Conservation (phyloP, 2,797 vertebrate species). For the Chanos chanos region DNA sequence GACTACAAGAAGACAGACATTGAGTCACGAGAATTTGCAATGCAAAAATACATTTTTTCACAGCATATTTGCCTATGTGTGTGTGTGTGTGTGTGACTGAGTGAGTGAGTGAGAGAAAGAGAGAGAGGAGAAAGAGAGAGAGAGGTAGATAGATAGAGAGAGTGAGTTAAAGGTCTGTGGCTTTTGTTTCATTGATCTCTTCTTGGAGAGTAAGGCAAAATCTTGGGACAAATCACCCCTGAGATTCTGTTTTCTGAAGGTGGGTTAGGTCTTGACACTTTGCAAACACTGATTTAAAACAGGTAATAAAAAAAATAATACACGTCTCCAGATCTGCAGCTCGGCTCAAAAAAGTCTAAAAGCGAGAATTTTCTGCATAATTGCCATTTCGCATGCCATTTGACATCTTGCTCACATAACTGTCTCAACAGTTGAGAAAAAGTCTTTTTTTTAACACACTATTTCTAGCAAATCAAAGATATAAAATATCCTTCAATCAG, state of each 20-base stretch:
- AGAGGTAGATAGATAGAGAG: background rate
- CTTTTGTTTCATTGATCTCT: background rate
- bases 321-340: background rate
- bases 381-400: background rate
- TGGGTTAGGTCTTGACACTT: constrained; percentile 11
- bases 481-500: too few species aligned
- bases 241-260: background rate
- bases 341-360: constrained; percentile 15
- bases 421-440: background rate
- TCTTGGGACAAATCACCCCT: constrained; percentile 23
- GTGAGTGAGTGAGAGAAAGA: too few species aligned
- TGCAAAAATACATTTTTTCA: constrained; percentile 8
- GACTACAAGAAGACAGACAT: constrained; percentile 3
- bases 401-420: constrained; percentile 3
- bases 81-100: background rate
- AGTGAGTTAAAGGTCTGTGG: background rate
- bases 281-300: constrained; percentile 21
- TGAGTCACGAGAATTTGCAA: constrained; percentile 12
- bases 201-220: background rate
- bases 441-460: background rate
- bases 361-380: background rate
- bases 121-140: background rate
- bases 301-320: constrained; percentile 24
- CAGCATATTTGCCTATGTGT: background rate
- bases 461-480: background rate